Evolutionary conservation across 2,888 invertebrate species (phyloP).

Genomic region (Anorthoa munda): DNA sequence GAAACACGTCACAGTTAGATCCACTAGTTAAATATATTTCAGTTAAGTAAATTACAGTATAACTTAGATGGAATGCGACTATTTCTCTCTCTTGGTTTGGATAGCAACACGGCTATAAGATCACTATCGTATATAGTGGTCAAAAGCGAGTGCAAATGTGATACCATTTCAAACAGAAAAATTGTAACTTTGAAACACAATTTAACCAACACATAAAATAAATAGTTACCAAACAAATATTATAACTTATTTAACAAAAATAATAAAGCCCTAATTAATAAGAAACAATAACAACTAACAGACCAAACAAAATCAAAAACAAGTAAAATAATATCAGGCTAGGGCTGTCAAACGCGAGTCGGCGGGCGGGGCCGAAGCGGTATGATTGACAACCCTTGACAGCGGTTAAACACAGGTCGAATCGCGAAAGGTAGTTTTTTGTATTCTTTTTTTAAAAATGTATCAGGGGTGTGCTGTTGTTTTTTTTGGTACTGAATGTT

Average conservation of each 20-base stretch:
- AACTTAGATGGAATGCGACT: no score
- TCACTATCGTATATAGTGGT: no score
- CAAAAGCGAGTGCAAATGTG: no score
- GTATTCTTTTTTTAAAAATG: conserved; percentile 66
- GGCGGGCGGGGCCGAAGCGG: conserved; percentile 72
- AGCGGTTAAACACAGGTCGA: conserved; percentile 89
- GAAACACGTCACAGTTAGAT: no score
- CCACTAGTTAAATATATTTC: no score
- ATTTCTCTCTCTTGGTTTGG: no score
- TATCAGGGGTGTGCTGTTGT: conserved; percentile 63
- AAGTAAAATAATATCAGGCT: conserved; percentile 67
- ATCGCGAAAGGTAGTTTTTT: conserved; percentile 84
- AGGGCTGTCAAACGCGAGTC: conserved; percentile 74
- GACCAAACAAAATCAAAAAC: conserved; percentile 66
- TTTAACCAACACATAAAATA: not conserved
- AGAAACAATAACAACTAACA: conserved; percentile 66
- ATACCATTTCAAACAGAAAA: no score
- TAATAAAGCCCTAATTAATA: conserved; percentile 59
- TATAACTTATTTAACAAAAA: conserved; percentile 26
- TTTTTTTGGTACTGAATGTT: conserved; percentile 68
- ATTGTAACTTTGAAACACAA: no score
- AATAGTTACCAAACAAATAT: not conserved
- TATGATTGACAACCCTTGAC: conserved; percentile 88
- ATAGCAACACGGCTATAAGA: no score
- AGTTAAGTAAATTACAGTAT: no score